Evolutionary conservation across 2,797 vertebrate species (phyloP).

Genomic region (Alcedo atthis): DNA sequence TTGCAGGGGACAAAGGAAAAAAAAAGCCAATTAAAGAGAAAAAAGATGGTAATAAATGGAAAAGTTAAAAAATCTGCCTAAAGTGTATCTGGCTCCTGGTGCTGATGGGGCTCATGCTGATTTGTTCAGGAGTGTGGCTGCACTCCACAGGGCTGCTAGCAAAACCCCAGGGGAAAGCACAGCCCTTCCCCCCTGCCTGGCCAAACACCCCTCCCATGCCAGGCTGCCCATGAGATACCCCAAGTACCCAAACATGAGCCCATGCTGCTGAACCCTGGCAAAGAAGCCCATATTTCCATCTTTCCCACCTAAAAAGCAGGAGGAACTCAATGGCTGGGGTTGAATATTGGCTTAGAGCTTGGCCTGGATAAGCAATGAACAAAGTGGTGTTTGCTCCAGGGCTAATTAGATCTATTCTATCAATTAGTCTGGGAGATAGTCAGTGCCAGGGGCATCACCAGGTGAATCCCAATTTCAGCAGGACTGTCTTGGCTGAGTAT

Average conservation of each 20-base stretch:
- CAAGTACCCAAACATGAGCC: accelerated
- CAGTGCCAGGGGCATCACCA: neutral
- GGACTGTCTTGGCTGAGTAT: neutral
- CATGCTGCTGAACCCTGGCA: neutral
- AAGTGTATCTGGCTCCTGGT: neutral
- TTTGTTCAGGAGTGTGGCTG: too few species aligned
- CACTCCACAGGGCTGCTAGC: neutral
- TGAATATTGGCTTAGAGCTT: neutral
- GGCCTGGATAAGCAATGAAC: neutral
- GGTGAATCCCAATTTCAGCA: neutral
- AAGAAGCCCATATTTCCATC: accelerated
- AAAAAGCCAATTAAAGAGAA: neutral
- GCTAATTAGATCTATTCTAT: neutral
- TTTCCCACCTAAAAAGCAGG: neutral
- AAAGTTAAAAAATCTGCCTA: neutral
- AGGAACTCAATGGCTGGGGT: neutral
- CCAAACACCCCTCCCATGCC: neutral
- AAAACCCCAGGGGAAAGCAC: neutral
- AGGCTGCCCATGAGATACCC: accelerated
- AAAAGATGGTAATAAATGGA: neutral
- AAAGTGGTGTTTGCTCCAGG: neutral
- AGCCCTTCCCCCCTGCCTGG: accelerated
- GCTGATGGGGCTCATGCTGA: neutral
- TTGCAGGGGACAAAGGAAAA: neutral
- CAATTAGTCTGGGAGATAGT: neutral